Evolutionary conservation across 2,797 vertebrate genomes (phyloP).

Genomic region (Knipowitschia caucasica): DNA sequence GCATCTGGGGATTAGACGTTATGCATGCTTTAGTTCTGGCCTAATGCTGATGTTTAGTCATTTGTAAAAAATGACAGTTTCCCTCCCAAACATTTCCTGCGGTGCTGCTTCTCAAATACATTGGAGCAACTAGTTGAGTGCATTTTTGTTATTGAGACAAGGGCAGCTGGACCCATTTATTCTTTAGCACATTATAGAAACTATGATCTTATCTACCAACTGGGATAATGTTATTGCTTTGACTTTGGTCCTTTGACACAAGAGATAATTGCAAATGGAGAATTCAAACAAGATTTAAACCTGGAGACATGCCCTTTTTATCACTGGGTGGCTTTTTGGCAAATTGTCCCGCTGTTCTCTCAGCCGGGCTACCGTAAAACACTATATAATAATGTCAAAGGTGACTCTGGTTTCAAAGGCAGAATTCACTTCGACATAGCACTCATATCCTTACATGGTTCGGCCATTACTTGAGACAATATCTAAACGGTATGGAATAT

Average conservation of each 20-base stretch:
- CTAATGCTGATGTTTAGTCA: neutral
- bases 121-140: conserved; percentile 19
- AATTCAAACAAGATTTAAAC: conserved; percentile 46
- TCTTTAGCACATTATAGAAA: conserved; percentile 2
- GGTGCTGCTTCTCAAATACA: neutral
- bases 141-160: conserved; percentile 13
- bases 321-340: conserved; percentile 23
- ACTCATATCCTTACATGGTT: too few species aligned
- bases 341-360: conserved; percentile 1
- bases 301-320: conserved; percentile 26
- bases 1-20: neutral
- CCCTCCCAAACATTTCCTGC: neutral
- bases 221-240: conserved; percentile 29
- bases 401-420: conserved; percentile 14
- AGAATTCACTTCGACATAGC: conserved; percentile 10
- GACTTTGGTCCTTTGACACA: conserved; percentile 34
- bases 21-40: neutral
- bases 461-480: too few species aligned
- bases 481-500: too few species aligned
- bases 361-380: conserved; percentile 1
- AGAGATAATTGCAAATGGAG: conserved; percentile 28
- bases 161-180: conserved; percentile 21
- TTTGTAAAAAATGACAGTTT: neutral
- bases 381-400: conserved; percentile 8
- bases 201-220: conserved; percentile 6